Base-by-base conservation (phyloP, 2,113 vertebrate species). In the Pteronura brasiliensis region DNA sequence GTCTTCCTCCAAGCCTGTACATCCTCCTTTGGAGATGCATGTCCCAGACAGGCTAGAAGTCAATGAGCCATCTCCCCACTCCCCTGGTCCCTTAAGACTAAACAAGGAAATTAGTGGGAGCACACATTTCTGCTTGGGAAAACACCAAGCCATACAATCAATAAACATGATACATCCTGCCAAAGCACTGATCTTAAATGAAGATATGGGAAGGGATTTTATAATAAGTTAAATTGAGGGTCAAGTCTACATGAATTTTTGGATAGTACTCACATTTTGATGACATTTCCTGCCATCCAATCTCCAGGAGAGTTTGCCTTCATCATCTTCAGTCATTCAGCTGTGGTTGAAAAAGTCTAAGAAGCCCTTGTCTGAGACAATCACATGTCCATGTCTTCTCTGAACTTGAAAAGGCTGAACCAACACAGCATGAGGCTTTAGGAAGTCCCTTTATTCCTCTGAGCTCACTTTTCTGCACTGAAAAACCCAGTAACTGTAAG, bases 91-190 rank as follows among this genome's bases (percentile, higher is more conserved):
- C 69, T 44, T 20, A 44, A 52, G 13, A 76, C 81, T 90, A 55
- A 85, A 52, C 13, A 63, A 6, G 77, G 77, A 7, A 79, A 67
- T 39, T 84, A 39, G 74, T 57, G 15, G 1, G 11, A 34, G 4
- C 39, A 61, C 29, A 29, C 4, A 14, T 47, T 95, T 94, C 92
- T 96, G 39, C 63, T 85, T 72, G 93, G 83, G 15, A 86, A 98
- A 86, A 91, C 67, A 77, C 49, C 81, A 76, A 90, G 80, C 23
- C 55, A 65, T 18, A 80, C 3, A 31, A 39, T 4, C 3, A 31
- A 39, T 4, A 49, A 82, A 55, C 25, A 69, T 1, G 11, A 77
- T 52, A 17, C 13, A 36, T 52, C 36, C 63, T 27, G 13, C 59
- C 36, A 55, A 63, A 69, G 36, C 59, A 29, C 2, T 63, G n/a